Percentiles rank a stretch among this genome's conserved stretches.
Evolutionary conservation across 1,140 invertebrate species (phyloP).

Genomic region (Macrobrachium nipponense): DNA sequence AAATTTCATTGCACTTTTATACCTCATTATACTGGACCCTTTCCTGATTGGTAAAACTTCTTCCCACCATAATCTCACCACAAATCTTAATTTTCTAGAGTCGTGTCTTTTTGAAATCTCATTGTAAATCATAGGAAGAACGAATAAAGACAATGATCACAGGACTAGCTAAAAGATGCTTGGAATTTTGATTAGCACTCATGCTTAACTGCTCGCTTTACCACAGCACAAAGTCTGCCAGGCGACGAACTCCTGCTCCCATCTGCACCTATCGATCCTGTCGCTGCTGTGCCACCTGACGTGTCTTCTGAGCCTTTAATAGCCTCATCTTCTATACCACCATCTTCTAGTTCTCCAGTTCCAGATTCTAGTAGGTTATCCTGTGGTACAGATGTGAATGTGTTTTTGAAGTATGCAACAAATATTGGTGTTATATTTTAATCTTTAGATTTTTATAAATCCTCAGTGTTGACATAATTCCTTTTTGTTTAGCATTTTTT

Average conservation of each 20-base stretch:
- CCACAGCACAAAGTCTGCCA: not conserved
- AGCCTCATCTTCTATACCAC: constrained; percentile 23
- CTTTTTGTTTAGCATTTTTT: too few relatives aligned
- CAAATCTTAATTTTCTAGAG: too few relatives aligned
- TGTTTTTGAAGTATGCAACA: not conserved
- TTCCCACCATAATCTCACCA: too few relatives aligned
- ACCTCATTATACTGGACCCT: too few relatives aligned
- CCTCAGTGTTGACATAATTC: too few relatives aligned
- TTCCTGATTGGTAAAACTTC: too few relatives aligned
- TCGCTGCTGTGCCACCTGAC: not conserved
- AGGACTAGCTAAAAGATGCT: too few relatives aligned
- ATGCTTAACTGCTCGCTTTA: not conserved
- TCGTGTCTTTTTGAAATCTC: too few relatives aligned
- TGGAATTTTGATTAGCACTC: too few relatives aligned
- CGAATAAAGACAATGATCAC: too few relatives aligned
- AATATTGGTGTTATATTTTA: not conserved
- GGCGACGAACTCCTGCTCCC: not conserved
- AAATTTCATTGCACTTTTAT: too few relatives aligned
- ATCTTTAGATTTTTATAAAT: not conserved
- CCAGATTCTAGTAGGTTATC: constrained; percentile 32
- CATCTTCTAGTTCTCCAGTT: constrained; percentile 6
- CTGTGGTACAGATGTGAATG: not conserved
- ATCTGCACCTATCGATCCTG: not conserved
- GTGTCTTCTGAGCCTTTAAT: not conserved
- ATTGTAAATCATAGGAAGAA: too few relatives aligned